Evolutionary conservation across 2,888 invertebrate genomes (phyloP).

Genomic region (Camponotus fellah): DNA sequence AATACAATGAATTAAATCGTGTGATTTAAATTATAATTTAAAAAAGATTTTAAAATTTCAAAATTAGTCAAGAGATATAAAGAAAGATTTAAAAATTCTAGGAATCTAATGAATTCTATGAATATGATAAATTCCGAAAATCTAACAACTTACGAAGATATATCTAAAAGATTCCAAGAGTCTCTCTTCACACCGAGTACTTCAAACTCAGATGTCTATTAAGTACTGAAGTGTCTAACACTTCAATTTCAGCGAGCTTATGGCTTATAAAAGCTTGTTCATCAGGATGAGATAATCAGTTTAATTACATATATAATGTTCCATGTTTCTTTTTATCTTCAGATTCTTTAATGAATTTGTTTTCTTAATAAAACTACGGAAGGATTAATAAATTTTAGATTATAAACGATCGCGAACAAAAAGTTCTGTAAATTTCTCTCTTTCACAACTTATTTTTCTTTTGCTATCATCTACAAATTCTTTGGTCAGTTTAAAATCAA

Average conservation of each 20-base stretch:
- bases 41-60: not conserved
- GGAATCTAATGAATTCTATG: not conserved
- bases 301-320: slow-evolving; percentile 18
- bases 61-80: slow-evolving; percentile 9
- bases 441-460: slow-evolving; percentile 17
- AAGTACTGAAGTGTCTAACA: slow-evolving; percentile 39
- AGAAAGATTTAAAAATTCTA: not conserved
- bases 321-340: not conserved
- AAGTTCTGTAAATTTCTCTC: not conserved
- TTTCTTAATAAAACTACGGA: not conserved
- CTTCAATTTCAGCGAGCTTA: slow-evolving; percentile 39
- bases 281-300: not conserved
- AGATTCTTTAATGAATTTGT: not conserved
- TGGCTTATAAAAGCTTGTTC: slow-evolving; percentile 35
- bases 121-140: slow-evolving; percentile 10
- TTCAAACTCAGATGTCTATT: slow-evolving; percentile 30
- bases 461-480: slow-evolving; percentile 5
- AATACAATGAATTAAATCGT: not conserved
- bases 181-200: slow-evolving; percentile 10
- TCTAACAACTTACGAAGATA: slow-evolving; percentile 34
- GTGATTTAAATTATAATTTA: not conserved
- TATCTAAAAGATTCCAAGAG: slow-evolving; percentile 27
- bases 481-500: slow-evolving; percentile 19
- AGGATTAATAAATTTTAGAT: slow-evolving; percentile 8
- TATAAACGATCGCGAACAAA: not conserved